Base-by-base conservation (phyloP, 2,888 invertebrate species). In the Apamea epomidion region DNA sequence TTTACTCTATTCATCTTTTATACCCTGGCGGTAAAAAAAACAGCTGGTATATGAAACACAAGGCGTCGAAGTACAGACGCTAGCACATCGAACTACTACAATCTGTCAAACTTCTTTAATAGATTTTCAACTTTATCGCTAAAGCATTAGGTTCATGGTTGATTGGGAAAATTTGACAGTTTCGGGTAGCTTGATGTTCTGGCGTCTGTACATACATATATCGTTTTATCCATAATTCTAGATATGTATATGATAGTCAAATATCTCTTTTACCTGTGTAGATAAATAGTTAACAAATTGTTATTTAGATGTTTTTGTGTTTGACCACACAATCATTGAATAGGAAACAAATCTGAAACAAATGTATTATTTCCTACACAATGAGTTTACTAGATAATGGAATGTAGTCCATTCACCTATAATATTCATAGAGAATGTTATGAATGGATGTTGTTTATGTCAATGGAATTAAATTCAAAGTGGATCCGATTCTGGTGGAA, bases 311-410 rank as follows among this genome's bases (percentile, higher is more conserved):
- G 32, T 7, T 25, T 8, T 77, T 54, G 18, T 76, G 29, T 32
- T 65, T 29, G 51, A 32, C 21, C 29, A 62, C 25, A 68, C 37
- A 29, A 29, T 48, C 37, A 68, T 25, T 64, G 32, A 79, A 70
- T 65, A 65, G 70, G 32, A 37, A 74, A 83, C 60, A 83, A 83
- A 32, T n/a, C 32, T 60, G 32, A 37, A 74, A 83, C 60, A 83
- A 83, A 32, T n/a, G 51, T 60, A 45, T 60, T 77, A 62, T 78
- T 18, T 25, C 18, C 32, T 32, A 21, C 12, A 78, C 60, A 60
- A 45, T 54, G 21, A 4, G 18, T 51, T 51, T 60, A 45, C 32
- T 60, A 60, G n/a, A 72, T 3, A 81, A 69, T 67, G 65, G 76
- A 29, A 6, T 7, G 7, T 54, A 16, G 18, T 80, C 4, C 29